Conservation (phyloP, 2,888 invertebrate species). For the Iphiclides podalirius region DNA sequence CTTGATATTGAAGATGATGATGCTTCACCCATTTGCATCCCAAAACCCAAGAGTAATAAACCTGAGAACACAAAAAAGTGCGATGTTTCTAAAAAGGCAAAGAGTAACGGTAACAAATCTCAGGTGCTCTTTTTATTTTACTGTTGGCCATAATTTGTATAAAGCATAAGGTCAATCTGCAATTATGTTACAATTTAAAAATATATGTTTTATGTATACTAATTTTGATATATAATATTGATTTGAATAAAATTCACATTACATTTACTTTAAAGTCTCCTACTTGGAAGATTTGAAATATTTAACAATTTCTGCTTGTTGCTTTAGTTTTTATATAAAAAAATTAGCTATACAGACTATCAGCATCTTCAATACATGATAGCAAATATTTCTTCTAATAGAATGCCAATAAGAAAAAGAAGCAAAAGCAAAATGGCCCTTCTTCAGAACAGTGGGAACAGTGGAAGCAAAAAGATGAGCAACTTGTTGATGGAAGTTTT, state of each 20-base stretch:
- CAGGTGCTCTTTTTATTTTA: constrained; percentile 41
- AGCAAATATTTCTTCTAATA: neutral
- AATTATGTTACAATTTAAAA: too few species aligned
- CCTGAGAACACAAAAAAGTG: constrained; percentile 47
- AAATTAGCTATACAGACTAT: too few species aligned
- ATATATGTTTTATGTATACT: too few species aligned
- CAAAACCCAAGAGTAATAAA: constrained; percentile 67
- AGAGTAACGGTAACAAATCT: constrained; percentile 42
- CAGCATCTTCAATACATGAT: too few species aligned
- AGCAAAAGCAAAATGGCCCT: constrained; percentile 60
- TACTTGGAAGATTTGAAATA: too few species aligned
- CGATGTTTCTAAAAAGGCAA: constrained; percentile 58
- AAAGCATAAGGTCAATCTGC: too few species aligned
- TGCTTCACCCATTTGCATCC: constrained; percentile 44
- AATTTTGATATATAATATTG: too few species aligned
- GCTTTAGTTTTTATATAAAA: too few species aligned
- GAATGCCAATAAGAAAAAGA: constrained; percentile 56
- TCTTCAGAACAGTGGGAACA: constrained; percentile 84
- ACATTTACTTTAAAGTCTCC: too few species aligned
- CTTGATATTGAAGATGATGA: constrained; percentile 88
- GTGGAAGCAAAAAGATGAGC: constrained; percentile 86
- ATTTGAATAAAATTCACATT: too few species aligned
- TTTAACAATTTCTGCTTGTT: too few species aligned
- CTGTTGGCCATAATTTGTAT: neutral
- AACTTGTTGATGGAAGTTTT: constrained; percentile 82